Base-by-base conservation (phyloP, 1,140 invertebrate genomes). In the Drosophila navojoa region DNA sequence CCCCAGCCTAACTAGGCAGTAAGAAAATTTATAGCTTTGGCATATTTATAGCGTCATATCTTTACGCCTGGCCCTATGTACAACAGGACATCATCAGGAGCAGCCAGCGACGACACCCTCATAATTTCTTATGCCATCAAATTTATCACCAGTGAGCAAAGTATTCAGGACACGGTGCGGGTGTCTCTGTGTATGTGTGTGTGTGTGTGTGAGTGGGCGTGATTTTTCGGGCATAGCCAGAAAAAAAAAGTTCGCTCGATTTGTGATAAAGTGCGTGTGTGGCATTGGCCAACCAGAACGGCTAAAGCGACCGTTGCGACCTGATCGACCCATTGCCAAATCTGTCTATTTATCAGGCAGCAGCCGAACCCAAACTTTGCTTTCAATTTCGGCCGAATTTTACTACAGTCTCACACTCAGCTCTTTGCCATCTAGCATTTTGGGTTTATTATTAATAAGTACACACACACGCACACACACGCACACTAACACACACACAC, bases 201-300 rank as follows among this genome's bases (percentile, higher is more conserved):
- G 13, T 38, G 52, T 70, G 53, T 38, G 9, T 49, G 44, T 27
- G 15, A 27, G 58, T 16, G 49, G 53, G 84, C 85, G 84, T 87
- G 84, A 87, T 80, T 86, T 72, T 68, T 72, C 70, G 80, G 71
- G 52, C 62, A 27, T 57, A 49, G 13, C 53, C 44, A 44, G 32
- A 32, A 64, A 81, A 32, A 64, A 81, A 75, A 87, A 87, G 64
- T 79, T 89, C 74, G 74, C 84, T 89, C 84, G 85, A 89, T 89
- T 89, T 89, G 79, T 80, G 84, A 80, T 87, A 87, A 89, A 87
- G 79, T 82, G 82, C 76, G 82, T 81, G 79, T 87, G 71, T 87
- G 81, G 82, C 81, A 85, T 81, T 78, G 81, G 67, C 67, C 77
- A 50, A 53, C 25, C 50, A 27, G 27, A 55, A 54, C 52, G 29